Evolutionary conservation across 2,797 vertebrate species (phyloP).

Genomic region (Sebastes wilsoni): DNA sequence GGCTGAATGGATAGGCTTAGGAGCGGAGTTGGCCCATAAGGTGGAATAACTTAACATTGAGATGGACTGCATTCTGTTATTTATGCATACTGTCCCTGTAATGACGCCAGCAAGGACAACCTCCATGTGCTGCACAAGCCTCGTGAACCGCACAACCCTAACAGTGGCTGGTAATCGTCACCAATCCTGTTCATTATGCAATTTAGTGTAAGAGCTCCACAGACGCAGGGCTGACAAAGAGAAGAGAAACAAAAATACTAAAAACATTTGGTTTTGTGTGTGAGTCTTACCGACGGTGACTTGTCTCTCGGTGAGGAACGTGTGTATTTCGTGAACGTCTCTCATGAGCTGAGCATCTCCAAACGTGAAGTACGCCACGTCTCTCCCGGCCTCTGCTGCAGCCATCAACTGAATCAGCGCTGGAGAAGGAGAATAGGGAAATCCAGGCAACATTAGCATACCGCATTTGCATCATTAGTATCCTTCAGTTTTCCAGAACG

Average conservation of each 20-base stretch:
- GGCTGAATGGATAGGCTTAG: constrained; percentile 62
- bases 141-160: constrained; percentile 2
- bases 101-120: constrained; percentile 42
- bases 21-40: constrained; percentile 52
- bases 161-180: constrained; percentile 9
- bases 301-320: constrained; percentile 86
- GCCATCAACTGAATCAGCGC: constrained; percentile 96
- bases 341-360: constrained; percentile 92
- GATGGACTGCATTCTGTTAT: constrained; percentile 48
- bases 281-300: constrained; percentile 89
- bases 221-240: not conserved
- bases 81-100: constrained; percentile 41
- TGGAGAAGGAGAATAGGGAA: constrained; percentile 56
- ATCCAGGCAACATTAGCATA: constrained; percentile 2
- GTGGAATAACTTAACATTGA: constrained; percentile 70
- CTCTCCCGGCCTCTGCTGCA: constrained; percentile 90
- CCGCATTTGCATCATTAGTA: not conserved
- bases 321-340: constrained; percentile 90
- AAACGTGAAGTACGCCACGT: constrained; percentile 96
- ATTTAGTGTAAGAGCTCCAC: constrained; percentile 20
- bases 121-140: constrained; percentile 7
- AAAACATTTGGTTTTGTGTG: not conserved
- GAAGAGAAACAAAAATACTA: not conserved
- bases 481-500: constrained; percentile 12
- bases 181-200: constrained; percentile 18